Evolutionary conservation across 2,888 invertebrate species (phyloP), one percentile per base, ranked within the genome.

Genomic region (Xestia xanthographa): DNA sequence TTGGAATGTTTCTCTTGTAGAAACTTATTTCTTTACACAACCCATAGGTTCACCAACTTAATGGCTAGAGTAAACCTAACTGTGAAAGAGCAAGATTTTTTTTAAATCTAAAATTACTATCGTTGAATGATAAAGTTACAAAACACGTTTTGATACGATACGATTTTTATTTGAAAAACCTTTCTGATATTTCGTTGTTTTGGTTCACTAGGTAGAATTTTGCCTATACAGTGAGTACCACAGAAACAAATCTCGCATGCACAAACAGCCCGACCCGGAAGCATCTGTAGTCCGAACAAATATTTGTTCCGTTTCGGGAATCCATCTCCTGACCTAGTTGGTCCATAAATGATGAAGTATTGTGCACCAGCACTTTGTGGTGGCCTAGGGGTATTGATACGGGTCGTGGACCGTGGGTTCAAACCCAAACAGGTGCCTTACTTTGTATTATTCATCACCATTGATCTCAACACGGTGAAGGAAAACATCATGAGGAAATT

Each of bases 261-360:
- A 73, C 50, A 77, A 77, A 73, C 43, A 80, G n/a, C 3, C 20
- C 14, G 12, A 11, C 50, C 26, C 5, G 29, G 62, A 74, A 41
- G 43, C 75, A 63, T 63, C 74, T 80, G 29, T 74, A 38, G 11
- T 17, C 8, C 26, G 20, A 17, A 53, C 74, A 74, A 80, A 74
- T 80, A 74, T 80, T 70, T 77, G 38, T 75, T 53, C 38, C 17
- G n/a, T 63, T 63, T 53, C 62, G 38, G 29, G 20, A 20, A 73
- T 80, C 29, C 45, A 80, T 66, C 34, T 81, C n/a, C 34, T 34
- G 76, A 60, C 48, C n/a, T 22, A 53, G n/a, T 60, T 53, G 43
- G 38, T 38, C 0, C 20, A 45, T 38, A 60, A 14, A 43, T 43
- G 20, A 50, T 66, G 81, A 80, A 74, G 26, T 34, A 48, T 65